Percentiles rank a stretch among this genome's conserved stretches.
Conservation (phyloP, 2,113 vertebrate genomes). For the Polypterus senegalus region DNA sequence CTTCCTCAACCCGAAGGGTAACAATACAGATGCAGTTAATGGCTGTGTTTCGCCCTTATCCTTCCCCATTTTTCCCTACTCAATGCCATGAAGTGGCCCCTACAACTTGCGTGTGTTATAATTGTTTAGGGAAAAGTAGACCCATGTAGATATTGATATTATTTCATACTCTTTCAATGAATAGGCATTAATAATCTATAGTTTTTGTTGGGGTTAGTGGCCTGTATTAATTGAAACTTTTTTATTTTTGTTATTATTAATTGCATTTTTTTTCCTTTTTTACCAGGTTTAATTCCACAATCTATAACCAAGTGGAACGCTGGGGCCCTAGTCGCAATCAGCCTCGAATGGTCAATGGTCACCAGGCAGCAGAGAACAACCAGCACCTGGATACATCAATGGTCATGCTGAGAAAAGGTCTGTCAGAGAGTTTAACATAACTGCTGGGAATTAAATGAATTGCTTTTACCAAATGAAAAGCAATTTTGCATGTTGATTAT, state of each 20-base stretch:
- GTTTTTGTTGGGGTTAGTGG: background rate
- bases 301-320: conserved; percentile 34
- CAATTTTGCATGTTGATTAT: background rate
- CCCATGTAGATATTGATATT: background rate
- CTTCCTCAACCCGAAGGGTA: no score
- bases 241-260: background rate
- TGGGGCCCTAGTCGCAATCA: conserved; percentile 14
- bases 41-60: no score
- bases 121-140: background rate
- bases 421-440: conserved; percentile 13
- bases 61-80: no score
- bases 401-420: conserved; percentile 56
- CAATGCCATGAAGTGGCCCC: background rate
- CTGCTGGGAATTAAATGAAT: conserved; percentile 2
- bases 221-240: background rate
- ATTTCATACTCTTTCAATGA: background rate
- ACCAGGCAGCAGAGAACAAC: conserved; percentile 35
- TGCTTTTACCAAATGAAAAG: background rate
- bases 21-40: no score
- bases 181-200: background rate
- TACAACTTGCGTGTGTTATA: background rate
- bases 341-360: conserved; percentile 28
- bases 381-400: conserved; percentile 43
- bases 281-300: conserved; percentile 48
- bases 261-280: background rate